A percentile compares a stretch with the other conserved stretches of the same genome.
These are phyloP conservation scores for Lethrus apterus DNA, from an alignment of 1,140 invertebrate species.

Conservation along the genomic window DNA sequence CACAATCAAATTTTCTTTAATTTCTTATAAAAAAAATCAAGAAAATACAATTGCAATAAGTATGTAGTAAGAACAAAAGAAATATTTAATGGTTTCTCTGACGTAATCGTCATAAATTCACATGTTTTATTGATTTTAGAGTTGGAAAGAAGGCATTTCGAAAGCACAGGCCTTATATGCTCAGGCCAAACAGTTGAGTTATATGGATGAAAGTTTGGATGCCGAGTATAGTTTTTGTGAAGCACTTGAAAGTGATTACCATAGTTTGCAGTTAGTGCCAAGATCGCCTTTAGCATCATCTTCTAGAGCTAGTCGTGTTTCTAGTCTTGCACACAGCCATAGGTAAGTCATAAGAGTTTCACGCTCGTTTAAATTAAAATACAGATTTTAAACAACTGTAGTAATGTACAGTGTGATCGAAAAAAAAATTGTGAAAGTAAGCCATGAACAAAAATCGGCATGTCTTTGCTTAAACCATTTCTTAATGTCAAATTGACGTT, in stretches of 20 bases:
- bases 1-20: too few relatives aligned
- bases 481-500: too few relatives aligned
- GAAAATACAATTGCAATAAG: too few relatives aligned
- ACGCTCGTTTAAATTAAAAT: too few relatives aligned
- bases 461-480: too few relatives aligned
- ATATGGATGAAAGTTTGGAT: constrained; percentile 35
- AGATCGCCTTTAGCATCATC: constrained; percentile 38
- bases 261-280: constrained; percentile 37
- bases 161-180: constrained; percentile 59
- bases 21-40: too few relatives aligned
- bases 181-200: constrained; percentile 47
- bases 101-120: too few relatives aligned
- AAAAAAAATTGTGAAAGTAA: too few relatives aligned
- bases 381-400: background rate
- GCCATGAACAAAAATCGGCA: too few relatives aligned
- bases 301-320: constrained; percentile 48
- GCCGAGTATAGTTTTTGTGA: constrained; percentile 42
- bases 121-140: constrained; percentile 31
- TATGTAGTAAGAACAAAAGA: too few relatives aligned
- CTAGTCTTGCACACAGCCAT: constrained; percentile 58
- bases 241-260: constrained; percentile 40
- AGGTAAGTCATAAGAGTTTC: constrained; percentile 36
- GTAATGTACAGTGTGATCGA: background rate
- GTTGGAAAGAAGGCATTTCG: constrained; percentile 57
- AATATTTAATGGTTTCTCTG: too few relatives aligned